Percentiles rank a stretch among this genome's conserved stretches.
These are phyloP conservation scores for Alcis repandata DNA, from an alignment of 2,888 invertebrate species.

Conservation along the genomic window DNA sequence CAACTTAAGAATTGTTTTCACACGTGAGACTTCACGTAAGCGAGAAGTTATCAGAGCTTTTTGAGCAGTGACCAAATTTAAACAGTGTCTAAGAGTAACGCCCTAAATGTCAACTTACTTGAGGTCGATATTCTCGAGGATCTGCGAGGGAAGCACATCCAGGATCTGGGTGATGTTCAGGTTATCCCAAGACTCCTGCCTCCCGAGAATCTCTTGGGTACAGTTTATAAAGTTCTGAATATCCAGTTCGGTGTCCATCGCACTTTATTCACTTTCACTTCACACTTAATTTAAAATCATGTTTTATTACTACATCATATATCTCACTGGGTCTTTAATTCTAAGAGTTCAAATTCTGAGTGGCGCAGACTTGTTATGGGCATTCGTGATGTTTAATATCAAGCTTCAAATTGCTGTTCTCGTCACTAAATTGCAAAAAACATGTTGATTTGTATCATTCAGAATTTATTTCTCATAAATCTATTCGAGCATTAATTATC, in stretches of 20 bases:
- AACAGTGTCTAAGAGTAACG: too few relatives aligned
- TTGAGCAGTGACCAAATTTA: too few relatives aligned
- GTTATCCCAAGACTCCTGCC: conserved; percentile 70
- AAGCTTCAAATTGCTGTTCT: too few relatives aligned
- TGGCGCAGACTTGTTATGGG: too few relatives aligned
- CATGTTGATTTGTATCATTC: not conserved
- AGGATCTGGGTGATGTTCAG: conserved; percentile 77
- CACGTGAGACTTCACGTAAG: too few relatives aligned
- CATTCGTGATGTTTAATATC: too few relatives aligned
- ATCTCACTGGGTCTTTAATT: too few relatives aligned
- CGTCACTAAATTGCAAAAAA: too few relatives aligned
- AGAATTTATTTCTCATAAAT: not conserved
- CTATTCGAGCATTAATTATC: not conserved
- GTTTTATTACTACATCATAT: too few relatives aligned
- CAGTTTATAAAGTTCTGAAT: conserved; percentile 80
- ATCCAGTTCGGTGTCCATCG: conserved; percentile 77
- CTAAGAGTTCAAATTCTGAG: too few relatives aligned
- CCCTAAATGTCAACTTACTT: conserved; percentile 69
- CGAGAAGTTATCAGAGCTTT: too few relatives aligned
- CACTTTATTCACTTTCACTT: conserved; percentile 47
- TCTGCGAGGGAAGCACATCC: conserved; percentile 72
- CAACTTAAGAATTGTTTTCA: too few relatives aligned
- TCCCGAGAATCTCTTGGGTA: conserved; percentile 74
- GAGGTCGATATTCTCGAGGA: conserved; percentile 75
- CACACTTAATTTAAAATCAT: conserved; percentile 17